A percentile compares a stretch with the other conserved stretches of the same genome.
Evolutionary conservation across 2,888 invertebrate genomes (phyloP).

Genomic region (Achlya flavicornis): DNA sequence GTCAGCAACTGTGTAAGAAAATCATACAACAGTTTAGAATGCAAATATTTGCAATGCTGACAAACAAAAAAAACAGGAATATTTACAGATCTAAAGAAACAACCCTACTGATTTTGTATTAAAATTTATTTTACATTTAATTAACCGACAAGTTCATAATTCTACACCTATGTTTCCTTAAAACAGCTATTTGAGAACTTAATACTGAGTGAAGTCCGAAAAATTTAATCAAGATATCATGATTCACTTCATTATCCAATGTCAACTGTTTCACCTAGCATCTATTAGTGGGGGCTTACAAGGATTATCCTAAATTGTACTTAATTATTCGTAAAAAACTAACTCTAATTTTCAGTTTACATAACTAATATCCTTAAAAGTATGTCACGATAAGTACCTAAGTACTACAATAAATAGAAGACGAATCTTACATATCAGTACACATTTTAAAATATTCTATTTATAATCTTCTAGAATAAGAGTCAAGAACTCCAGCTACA

Average conservation of each 20-base stretch:
- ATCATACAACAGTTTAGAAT: constrained; percentile 9
- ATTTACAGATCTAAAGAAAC: constrained; percentile 80
- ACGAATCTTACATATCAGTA: constrained; percentile 79
- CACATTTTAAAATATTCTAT: constrained; percentile 70
- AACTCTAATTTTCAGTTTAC: constrained; percentile 64
- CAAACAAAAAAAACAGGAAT: constrained; percentile 55
- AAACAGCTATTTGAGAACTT: constrained; percentile 79
- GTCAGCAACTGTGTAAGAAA: constrained; percentile 12
- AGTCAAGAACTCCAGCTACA: constrained; percentile 73
- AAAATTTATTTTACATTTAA: constrained; percentile 74
- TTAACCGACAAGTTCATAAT: constrained; percentile 68
- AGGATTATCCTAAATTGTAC: constrained; percentile 77
- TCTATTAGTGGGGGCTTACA: constrained; percentile 70
- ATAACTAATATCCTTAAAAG: constrained; percentile 73
- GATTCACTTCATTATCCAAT: constrained; percentile 56
- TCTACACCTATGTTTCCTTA: constrained; percentile 63
- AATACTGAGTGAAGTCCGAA: constrained; percentile 78
- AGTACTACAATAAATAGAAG: constrained; percentile 83
- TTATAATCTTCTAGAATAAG: constrained; percentile 65
- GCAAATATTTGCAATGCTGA: constrained; percentile 19
- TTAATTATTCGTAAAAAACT: constrained; percentile 69
- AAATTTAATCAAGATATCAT: constrained; percentile 56
- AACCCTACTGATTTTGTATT: constrained; percentile 77
- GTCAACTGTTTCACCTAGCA: constrained; percentile 69
- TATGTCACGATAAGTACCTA: constrained; percentile 79